A percentile compares a stretch with the other conserved stretches of the same genome.
Conservation (phyloP, 2,888 invertebrate species). For the Charanyca ferruginea region DNA sequence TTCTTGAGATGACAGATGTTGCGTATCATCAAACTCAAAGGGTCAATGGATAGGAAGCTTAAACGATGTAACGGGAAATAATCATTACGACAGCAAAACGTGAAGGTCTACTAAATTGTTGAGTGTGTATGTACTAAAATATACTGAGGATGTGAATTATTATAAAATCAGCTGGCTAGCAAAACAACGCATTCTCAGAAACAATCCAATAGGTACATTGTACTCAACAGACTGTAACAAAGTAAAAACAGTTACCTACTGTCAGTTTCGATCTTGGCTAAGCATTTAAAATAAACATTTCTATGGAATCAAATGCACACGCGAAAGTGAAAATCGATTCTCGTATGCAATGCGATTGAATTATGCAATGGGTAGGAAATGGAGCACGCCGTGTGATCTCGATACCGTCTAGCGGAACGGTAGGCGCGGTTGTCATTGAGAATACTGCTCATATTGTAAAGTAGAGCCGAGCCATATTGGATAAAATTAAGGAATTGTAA, state of each 20-base stretch:
- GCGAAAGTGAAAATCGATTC: conserved; percentile 86
- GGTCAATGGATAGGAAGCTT: conserved; percentile 45
- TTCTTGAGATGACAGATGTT: conserved; percentile 67
- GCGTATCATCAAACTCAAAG: conserved; percentile 40
- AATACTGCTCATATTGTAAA: conserved; percentile 49
- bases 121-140: conserved; percentile 7
- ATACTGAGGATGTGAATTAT: conserved; percentile 27
- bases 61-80: conserved; percentile 10
- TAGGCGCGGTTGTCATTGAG: conserved; percentile 74
- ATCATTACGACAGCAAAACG: conserved; percentile 7
- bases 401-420: conserved; percentile 79
- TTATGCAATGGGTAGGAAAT: conserved; percentile 84
- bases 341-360: conserved; percentile 76
- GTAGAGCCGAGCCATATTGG: conserved; percentile 29
- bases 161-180: conserved; percentile 35
- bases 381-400: conserved; percentile 80
- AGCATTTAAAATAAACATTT: conserved; percentile 59
- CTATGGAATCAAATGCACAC: conserved; percentile 70
- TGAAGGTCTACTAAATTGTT: not conserved
- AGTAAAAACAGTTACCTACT: conserved; percentile 41
- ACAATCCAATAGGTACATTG: conserved; percentile 41
- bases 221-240: conserved; percentile 30
- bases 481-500: not conserved
- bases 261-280: conserved; percentile 50
- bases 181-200: conserved; percentile 38